Percentiles rank a stretch among this genome's conserved stretches.
Conservation (phyloP, 35 echinoderm and acorn worm genomes). For the Heliocidaris erythrogramma region DNA sequence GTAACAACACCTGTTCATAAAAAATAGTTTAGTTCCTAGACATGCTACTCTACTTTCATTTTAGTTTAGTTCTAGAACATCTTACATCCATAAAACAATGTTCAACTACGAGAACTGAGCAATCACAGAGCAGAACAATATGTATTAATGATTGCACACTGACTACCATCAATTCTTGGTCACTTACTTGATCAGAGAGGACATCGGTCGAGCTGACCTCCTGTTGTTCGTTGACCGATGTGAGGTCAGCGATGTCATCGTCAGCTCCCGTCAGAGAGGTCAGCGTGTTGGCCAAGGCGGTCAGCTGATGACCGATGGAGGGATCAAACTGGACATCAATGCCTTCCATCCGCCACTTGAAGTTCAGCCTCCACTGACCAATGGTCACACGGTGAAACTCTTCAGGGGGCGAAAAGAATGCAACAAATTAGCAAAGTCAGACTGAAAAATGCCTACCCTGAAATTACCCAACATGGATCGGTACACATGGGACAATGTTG, state of each 20-base stretch:
- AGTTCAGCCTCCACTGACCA: constrained; percentile 89
- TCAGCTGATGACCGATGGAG: constrained; percentile 82
- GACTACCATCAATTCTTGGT: background rate
- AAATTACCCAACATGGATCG: too few relatives aligned
- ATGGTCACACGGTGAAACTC: constrained; percentile 32
- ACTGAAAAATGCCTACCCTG: too few relatives aligned
- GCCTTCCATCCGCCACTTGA: constrained; percentile 94
- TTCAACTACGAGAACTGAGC: too few relatives aligned
- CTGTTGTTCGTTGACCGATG: constrained; percentile 76
- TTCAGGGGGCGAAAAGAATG: background rate
- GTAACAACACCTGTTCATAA: too few relatives aligned
- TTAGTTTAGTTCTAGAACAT: too few relatives aligned
- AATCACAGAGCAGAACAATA: too few relatives aligned
- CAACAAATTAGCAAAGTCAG: background rate
- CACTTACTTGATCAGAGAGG: constrained; percentile 67
- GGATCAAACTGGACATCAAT: constrained; percentile 91
- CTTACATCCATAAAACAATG: too few relatives aligned
- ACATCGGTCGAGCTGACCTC: constrained; percentile 74
- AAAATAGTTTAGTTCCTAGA: too few relatives aligned
- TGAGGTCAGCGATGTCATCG: constrained; percentile 91
- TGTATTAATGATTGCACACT: too few relatives aligned
- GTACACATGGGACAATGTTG: too few relatives aligned
- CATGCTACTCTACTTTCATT: too few relatives aligned
- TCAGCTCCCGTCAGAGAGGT: constrained; percentile 80
- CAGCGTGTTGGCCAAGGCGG: constrained; percentile 77